Percentiles rank a stretch among this genome's conserved stretches.
phyloP scores from a whole-genome alignment of 2,888 invertebrate genomes.

The Heliconius ethilla region DNA sequence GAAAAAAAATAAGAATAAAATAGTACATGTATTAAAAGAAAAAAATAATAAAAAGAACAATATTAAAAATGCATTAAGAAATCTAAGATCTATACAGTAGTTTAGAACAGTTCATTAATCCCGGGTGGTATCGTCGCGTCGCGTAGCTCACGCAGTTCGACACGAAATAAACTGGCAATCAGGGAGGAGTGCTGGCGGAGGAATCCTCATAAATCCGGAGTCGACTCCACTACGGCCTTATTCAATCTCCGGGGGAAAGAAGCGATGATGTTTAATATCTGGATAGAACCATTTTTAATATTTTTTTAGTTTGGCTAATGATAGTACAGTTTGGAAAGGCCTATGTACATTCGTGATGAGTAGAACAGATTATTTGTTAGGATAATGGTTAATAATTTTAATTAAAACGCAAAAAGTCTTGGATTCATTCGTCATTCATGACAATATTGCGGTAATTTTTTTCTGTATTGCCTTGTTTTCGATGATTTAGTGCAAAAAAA shows the following conservation, averaged over 20 bases:
- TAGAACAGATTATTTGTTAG: too few relatives aligned
- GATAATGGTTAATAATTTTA: too few relatives aligned
- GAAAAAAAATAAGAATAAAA: too few relatives aligned
- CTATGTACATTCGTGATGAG: too few relatives aligned
- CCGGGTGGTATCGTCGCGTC: constrained; percentile 34
- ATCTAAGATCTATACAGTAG: constrained; percentile 27
- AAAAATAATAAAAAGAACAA: background rate
- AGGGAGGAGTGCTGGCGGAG: constrained; percentile 70
- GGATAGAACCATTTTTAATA: constrained; percentile 46
- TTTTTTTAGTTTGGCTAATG: background rate
- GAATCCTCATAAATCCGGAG: constrained; percentile 78
- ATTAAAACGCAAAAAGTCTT: background rate
- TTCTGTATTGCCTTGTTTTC: background rate
- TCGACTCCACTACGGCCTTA: constrained; percentile 71
- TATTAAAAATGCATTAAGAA: constrained; percentile 32
- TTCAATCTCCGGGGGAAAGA: constrained; percentile 75
- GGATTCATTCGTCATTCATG: background rate
- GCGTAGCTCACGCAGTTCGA: constrained; percentile 67
- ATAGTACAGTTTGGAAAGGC: background rate
- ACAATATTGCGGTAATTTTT: background rate
- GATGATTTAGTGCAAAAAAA: background rate
- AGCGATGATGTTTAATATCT: constrained; percentile 47
- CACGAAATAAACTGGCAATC: constrained; percentile 78
- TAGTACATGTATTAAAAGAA: too few relatives aligned
- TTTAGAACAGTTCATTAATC: constrained; percentile 45